A percentile compares a stretch with the other conserved stretches of the same genome.
phyloP scores from a whole-genome alignment of 2,113 vertebrate species.

The Paralichthys olivaceus region DNA sequence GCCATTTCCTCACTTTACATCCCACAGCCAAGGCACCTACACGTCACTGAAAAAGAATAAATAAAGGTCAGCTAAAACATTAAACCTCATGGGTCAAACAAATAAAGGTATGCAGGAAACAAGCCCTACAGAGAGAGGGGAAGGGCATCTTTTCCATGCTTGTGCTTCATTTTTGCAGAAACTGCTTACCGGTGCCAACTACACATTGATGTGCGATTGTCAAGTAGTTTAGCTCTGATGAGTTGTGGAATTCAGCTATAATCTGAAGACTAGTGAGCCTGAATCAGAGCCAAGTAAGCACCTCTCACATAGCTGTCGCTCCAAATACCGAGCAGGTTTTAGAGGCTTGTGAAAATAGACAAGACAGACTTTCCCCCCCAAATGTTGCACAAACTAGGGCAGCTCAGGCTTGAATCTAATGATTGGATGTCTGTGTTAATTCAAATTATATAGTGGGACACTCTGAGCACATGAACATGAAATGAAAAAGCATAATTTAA shows the following conservation, averaged over 20 bases:
- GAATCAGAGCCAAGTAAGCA: slow-evolving; percentile 46
- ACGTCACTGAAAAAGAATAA: slow-evolving; percentile 54
- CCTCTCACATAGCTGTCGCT: slow-evolving; percentile 61
- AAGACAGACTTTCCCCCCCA: slow-evolving; percentile 49
- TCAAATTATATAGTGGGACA: not conserved
- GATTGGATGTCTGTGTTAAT: slow-evolving; percentile 16
- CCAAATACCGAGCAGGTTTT: slow-evolving; percentile 53
- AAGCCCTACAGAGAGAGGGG: slow-evolving; percentile 20
- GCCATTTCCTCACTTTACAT: slow-evolving; percentile 83
- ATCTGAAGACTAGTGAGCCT: slow-evolving; percentile 30
- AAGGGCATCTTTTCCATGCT: slow-evolving; percentile 25
- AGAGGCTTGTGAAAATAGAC: slow-evolving; percentile 64
- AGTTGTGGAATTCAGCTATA: slow-evolving; percentile 35
- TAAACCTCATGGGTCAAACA: slow-evolving; percentile 27
- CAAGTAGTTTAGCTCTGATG: slow-evolving; percentile 25
- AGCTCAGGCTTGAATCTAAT: slow-evolving; percentile 45
- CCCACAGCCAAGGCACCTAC: slow-evolving; percentile 51
- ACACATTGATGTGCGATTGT: slow-evolving; percentile 21
- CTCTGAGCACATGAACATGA: not conserved
- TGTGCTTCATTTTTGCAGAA: slow-evolving; percentile 46
- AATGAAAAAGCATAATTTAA: not conserved
- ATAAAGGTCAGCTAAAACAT: slow-evolving; percentile 50
- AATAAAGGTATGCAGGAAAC: slow-evolving; percentile 18
- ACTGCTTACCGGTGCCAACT: slow-evolving; percentile 28
- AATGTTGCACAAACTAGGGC: slow-evolving; percentile 69